Base-by-base conservation (phyloP, 1,140 invertebrate species). In the Lepidostoma basale region DNA sequence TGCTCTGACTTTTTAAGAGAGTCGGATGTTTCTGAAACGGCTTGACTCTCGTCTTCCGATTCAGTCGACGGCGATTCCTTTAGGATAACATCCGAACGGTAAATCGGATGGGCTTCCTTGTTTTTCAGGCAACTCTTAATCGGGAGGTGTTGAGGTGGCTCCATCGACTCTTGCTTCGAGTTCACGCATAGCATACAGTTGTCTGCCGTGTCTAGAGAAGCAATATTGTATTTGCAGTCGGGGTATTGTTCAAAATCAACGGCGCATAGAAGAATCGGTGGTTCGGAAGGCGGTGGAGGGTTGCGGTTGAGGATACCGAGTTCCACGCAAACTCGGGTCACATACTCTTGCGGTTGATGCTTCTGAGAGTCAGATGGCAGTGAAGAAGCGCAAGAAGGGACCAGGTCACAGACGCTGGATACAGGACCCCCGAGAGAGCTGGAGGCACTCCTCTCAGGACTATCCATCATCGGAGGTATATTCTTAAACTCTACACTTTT, bases 111-210 rank as follows among this genome's bases (percentile, higher is more conserved):
- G n/a, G 56, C 40, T 30, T 72, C 70, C 66, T 68, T 68, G 30
- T 83, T 82, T 69, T 83, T 83, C 3, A 83, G 70, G 64, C 81
- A 82, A 54, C 81, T 83, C 60, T 83, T 82, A n/a, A 81, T 81
- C 0, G 80, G 80, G 1, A 76, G 76, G 8, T 77, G 76, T 1
- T 77, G 77, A 0, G 80, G 80, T 2, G 77, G 77, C 0, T 77
- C 74, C 30, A 80, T 76, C 68, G 76, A 75, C n/a, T 80, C 81
- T 3, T 81, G 71, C 4, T 80, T 80, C 33, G 78, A 78, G 40
- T 81, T 77, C 12, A 79, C 76, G 62, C 81, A 83, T 14, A 83
- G 74, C 3, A 76, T 74, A 68, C 80, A 83, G 20, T 74, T 76
- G 39, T 81, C 77, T 25, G 77, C 72, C 0, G 76, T 76, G 49